Evolutionary conservation across 2,888 invertebrate species (phyloP), one percentile per base, ranked within the genome.

Genomic region (Bombyx huttoni): DNA sequence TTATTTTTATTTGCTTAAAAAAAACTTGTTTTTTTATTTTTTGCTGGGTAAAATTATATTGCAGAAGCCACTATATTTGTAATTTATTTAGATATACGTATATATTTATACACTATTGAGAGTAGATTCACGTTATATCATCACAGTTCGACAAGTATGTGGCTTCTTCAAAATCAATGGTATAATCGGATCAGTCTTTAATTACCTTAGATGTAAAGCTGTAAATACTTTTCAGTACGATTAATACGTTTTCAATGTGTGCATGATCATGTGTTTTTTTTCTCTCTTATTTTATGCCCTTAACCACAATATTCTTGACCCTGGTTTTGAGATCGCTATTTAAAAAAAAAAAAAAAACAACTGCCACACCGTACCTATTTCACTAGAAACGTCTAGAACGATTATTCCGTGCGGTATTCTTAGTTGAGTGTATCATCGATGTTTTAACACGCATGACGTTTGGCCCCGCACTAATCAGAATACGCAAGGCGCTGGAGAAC

Each of bases 401-500:
- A 24, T 3, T 24, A 24, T 8, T 40, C 40, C 7, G 2, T 12
- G 9, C 12, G 40, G 40, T 40, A 12, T 40, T 12, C 40, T 1
- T 12, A 10, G 40, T 12, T 40, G 24, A 40, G 8, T 59, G 59
- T 61, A 61, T 60, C 66, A 72, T 84, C 78, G 78, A 74, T 85
- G 86, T 86, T 82, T 68, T 87, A 87, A 87, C 87, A 82, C 72
- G 88, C 87, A 87, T 86, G 88, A 87, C 12, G 87, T 88, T 86
- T 88, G 87, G 68, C 83, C 78, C 84, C 80, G 81, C 82, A 87
- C 86, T 87, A 88, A 87, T 78, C 90, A 97, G 97, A 93, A 96
- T 96, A 92, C 94, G 98, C 90, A 97, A 98, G 94, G 97, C 97
- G 78, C 92, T 99, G 91, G 98, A 99, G 92, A 99, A 98, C 91